These are phyloP conservation scores for Pseudorhiza aurosa DNA, from an alignment of 30 jellyfish, hydroid and myxozoan genomes.

Conservation along the genomic window DNA sequence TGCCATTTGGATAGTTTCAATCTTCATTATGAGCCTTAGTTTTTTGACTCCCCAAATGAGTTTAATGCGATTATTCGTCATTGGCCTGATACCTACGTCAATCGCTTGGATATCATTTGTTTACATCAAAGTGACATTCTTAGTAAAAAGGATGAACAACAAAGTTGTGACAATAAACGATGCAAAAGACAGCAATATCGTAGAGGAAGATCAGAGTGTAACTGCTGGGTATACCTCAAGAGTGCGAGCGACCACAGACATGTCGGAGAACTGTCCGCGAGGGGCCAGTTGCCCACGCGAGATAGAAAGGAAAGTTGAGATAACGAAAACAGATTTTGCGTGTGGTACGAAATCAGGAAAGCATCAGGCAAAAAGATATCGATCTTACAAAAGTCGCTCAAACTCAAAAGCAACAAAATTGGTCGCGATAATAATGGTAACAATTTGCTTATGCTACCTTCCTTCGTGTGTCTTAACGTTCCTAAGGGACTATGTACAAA, in stretches of 20 bases:
- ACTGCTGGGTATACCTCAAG: neutral
- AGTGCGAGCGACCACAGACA: neutral
- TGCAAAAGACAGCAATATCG: conserved; percentile 1
- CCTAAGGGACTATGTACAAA: conserved; percentile 46
- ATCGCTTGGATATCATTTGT: conserved; percentile 67
- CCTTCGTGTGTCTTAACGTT: conserved; percentile 60
- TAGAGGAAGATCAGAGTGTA: neutral
- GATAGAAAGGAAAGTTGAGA: no score
- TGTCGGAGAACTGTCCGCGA: neutral
- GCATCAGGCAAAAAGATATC: neutral
- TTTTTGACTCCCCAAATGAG: conserved; percentile 66
- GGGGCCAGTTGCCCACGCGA: no score
- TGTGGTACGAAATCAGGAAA: neutral
- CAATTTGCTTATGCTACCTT: conserved; percentile 37
- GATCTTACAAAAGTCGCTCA: conserved; percentile 1
- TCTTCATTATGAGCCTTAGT: conserved; percentile 52
- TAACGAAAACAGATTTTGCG: no score
- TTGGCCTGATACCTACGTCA: conserved; percentile 47
- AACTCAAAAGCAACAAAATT: conserved; percentile 69
- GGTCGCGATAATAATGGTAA: conserved; percentile 29
- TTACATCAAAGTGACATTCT: conserved; percentile 31
- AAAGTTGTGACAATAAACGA: no score
- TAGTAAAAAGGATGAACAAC: conserved; percentile 30
- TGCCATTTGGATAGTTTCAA: conserved; percentile 54
- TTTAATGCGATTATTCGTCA: conserved; percentile 53